phyloP scores from a whole-genome alignment of 2,113 vertebrate species.

The Hiodon alosoides region DNA sequence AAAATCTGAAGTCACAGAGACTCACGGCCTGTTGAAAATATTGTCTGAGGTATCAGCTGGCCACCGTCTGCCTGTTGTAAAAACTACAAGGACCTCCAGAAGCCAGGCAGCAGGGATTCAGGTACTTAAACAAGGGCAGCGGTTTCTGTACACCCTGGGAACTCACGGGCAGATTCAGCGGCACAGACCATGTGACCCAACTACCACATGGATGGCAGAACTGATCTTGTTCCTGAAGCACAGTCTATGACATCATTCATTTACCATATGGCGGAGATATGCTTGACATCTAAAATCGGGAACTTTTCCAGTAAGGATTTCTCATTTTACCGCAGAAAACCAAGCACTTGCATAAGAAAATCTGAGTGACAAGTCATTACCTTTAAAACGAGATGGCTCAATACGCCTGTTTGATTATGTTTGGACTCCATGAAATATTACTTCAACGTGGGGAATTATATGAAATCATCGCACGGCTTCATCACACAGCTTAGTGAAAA shows the following conservation, averaged over 20 bases:
- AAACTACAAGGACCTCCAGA: no score
- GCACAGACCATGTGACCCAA: not conserved
- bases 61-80: no score
- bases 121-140: not conserved
- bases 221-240: not conserved
- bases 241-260: not conserved
- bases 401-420: constrained; percentile 12
- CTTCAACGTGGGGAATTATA: constrained; percentile 17
- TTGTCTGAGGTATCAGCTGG: no score
- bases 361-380: constrained; percentile 24
- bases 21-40: no score
- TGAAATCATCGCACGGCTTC: constrained; percentile 29
- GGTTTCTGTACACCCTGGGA: no score
- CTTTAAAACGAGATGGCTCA: constrained; percentile 30
- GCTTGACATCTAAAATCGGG: not conserved
- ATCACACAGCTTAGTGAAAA: constrained; percentile 29
- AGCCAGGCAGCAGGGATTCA: not conserved
- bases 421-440: constrained; percentile 34
- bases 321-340: constrained; percentile 21
- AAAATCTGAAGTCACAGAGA: no score
- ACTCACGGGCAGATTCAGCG: not conserved
- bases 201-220: not conserved
- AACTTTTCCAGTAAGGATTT: no score
- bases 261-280: not conserved
- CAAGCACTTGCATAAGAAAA: constrained; percentile 23